Evolutionary conservation across 2,797 vertebrate species (phyloP).

Genomic region (Furcifer pardalis): DNA sequence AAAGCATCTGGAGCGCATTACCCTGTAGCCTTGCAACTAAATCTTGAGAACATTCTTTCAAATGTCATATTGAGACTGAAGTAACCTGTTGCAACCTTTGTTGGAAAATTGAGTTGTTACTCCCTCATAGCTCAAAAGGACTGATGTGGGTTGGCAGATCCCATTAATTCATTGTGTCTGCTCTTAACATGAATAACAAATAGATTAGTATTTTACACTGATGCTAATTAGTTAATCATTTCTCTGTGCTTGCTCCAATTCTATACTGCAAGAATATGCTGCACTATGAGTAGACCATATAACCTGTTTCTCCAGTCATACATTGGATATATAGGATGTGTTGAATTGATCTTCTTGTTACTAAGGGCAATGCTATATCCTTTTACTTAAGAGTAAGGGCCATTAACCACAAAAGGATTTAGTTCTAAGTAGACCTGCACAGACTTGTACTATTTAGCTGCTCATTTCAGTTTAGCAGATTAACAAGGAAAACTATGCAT

Average conservation of each 20-base stretch:
- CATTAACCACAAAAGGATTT: neutral
- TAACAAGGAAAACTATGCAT: neutral
- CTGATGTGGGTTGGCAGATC: too few relatives aligned
- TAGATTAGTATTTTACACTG: too few relatives aligned
- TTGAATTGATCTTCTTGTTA: neutral
- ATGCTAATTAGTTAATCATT: too few relatives aligned
- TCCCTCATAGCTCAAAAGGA: too few relatives aligned
- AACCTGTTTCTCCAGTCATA: neutral
- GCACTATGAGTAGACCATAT: too few relatives aligned
- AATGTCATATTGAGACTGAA: neutral
- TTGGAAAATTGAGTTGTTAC: too few relatives aligned
- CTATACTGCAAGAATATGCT: too few relatives aligned
- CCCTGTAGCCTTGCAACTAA: neutral
- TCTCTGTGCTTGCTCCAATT: too few relatives aligned
- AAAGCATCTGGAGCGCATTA: neutral
- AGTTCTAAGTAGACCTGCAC: neutral
- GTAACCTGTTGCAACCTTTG: too few relatives aligned
- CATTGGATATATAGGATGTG: neutral
- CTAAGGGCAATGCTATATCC: neutral
- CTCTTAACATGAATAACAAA: too few relatives aligned
- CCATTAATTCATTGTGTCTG: too few relatives aligned
- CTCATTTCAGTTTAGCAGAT: conserved; percentile 8
- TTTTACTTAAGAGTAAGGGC: neutral
- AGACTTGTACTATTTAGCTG: neutral
- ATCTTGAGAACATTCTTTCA: neutral